These are phyloP conservation scores for Caranx melampygus DNA, from an alignment of 2,113 vertebrate genomes.

Conservation along the genomic window DNA sequence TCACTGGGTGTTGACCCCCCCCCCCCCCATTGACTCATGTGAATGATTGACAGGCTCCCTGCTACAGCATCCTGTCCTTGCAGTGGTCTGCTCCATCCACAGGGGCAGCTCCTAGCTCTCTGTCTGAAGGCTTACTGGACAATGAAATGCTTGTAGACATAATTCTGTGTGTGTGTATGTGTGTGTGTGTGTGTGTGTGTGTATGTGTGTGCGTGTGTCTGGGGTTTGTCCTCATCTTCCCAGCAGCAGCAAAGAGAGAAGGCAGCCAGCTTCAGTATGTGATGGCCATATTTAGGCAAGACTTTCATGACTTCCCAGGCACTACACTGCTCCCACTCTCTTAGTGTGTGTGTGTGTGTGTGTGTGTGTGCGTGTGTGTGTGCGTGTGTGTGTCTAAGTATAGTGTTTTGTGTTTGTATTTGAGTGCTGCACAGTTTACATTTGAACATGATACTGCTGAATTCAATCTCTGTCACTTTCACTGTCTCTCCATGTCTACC, in stretches of 20 bases:
- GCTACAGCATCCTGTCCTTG: neutral
- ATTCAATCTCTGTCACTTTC: conserved; percentile 27
- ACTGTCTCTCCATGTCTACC: conserved; percentile 29
- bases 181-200: conserved; percentile 21
- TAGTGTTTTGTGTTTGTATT: conserved; percentile 33
- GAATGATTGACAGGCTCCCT: conserved; percentile 48
- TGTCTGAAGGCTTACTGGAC: conserved; percentile 40
- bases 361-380: neutral
- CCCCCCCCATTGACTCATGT: conserved; percentile 24
- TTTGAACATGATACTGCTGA: conserved; percentile 32
- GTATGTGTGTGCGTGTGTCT: conserved; percentile 43
- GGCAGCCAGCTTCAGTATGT: conserved; percentile 55
- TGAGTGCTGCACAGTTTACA: conserved; percentile 41
- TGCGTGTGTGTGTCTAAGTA: conserved; percentile 6
- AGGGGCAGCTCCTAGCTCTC: conserved; percentile 31
- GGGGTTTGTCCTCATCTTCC: conserved; percentile 59
- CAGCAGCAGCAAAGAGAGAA: conserved; percentile 52
- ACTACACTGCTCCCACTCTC: conserved; percentile 31
- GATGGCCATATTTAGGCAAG: conserved; percentile 84
- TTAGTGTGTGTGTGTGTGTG: conserved; percentile 31
- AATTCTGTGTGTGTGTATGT: conserved; percentile 11
- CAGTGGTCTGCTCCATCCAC: conserved; percentile 30
- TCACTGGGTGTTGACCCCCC: conserved; percentile 38
- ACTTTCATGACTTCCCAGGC: conserved; percentile 71
- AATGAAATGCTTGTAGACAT: conserved; percentile 43